A percentile compares a stretch with the other conserved stretches of the same genome.
phyloP scores from a whole-genome alignment of 2,113 vertebrate genomes.

The Pomatorhinus ruficollis region DNA sequence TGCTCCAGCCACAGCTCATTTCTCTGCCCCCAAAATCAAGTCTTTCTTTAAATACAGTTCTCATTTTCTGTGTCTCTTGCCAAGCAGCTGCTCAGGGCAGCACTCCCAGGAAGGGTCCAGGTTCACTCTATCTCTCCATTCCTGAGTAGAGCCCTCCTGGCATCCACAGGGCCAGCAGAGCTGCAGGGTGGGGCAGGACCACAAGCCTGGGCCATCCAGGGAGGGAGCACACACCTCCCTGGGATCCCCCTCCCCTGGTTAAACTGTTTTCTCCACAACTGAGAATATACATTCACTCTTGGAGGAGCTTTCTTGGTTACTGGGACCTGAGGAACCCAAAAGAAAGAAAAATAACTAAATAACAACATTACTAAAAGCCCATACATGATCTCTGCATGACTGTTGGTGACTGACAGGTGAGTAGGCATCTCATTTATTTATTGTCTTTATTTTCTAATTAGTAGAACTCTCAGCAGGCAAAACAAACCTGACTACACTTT shows the following conservation, averaged over 20 bases:
- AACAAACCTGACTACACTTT: background rate
- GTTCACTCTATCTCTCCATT: background rate
- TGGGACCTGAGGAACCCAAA: background rate
- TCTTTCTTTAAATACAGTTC: background rate
- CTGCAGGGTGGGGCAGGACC: background rate
- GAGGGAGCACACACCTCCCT: rapidly evolving
- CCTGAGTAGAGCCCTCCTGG: rapidly evolving
- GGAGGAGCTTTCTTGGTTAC: background rate
- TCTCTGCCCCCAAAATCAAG: background rate
- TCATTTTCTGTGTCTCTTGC: background rate
- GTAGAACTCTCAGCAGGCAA: background rate
- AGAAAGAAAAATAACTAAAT: rapidly evolving
- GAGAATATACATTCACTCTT: background rate
- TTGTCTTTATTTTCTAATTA: background rate
- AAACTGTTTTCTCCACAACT: background rate
- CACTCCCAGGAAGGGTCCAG: background rate
- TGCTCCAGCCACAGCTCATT: background rate
- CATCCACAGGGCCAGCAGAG: too few relatives aligned
- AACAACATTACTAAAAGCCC: background rate
- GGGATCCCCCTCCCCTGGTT: rapidly evolving
- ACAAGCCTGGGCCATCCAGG: too few relatives aligned
- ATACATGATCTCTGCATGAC: background rate
- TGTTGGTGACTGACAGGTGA: rapidly evolving
- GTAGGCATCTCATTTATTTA: background rate
- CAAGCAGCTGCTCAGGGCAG: background rate